phyloP scores from a whole-genome alignment of 2,113 vertebrate species.

The Pseudonaja textilis region DNA sequence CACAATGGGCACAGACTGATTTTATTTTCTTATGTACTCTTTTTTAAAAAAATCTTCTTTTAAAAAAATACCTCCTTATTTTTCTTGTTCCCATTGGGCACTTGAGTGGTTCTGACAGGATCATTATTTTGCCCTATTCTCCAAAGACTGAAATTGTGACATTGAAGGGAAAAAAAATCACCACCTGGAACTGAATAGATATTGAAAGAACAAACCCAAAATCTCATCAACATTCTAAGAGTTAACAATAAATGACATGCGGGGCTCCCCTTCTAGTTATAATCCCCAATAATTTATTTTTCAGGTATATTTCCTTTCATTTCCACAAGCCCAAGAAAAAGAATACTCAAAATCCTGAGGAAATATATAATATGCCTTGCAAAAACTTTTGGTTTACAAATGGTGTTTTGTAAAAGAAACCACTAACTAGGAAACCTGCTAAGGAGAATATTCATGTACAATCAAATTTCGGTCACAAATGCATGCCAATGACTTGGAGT shows the following conservation, averaged over 20 bases:
- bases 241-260: constrained; percentile 6
- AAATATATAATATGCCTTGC: background rate
- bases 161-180: constrained; percentile 11
- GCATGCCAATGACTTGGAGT: background rate
- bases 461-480: background rate
- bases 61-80: background rate
- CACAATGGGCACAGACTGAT: background rate
- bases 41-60: background rate
- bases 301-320: constrained; percentile 27
- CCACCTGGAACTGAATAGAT: constrained; percentile 46
- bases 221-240: constrained; percentile 18
- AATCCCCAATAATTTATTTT: constrained; percentile 8
- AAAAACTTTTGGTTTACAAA: background rate
- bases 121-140: constrained; percentile 29
- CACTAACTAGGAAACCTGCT: background rate
- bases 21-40: background rate
- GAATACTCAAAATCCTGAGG: background rate
- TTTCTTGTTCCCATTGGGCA: constrained; percentile 25
- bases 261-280: constrained; percentile 28
- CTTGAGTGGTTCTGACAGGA: constrained; percentile 44
- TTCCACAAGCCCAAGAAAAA: constrained; percentile 9
- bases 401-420: constrained; percentile 20
- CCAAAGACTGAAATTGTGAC: constrained; percentile 16
- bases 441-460: background rate
- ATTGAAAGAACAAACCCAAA: constrained; percentile 33